Evolutionary conservation across 2,113 vertebrate species (phyloP).

Genomic region (Cnemophilus loriae): DNA sequence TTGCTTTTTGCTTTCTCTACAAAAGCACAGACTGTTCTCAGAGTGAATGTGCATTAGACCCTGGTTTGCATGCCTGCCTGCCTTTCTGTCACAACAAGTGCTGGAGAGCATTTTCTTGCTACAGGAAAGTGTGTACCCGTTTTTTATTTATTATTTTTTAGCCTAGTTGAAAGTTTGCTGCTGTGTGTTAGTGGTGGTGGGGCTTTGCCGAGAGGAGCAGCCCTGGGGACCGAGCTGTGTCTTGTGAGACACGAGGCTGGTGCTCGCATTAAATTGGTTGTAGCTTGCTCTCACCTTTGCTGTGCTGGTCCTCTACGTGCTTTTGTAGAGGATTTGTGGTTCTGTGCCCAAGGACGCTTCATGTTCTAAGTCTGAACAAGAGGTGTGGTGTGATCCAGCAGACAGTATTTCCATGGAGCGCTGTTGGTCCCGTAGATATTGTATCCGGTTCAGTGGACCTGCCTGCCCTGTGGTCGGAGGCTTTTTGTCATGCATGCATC

Average conservation of each 20-base stretch:
- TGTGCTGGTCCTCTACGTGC: not conserved
- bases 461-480: not conserved
- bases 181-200: not conserved
- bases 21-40: not conserved
- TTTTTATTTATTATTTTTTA: not conserved
- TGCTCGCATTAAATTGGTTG: not conserved
- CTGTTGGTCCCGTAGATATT: not conserved
- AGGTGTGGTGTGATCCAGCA: not conserved
- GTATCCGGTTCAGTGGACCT: conserved; percentile 8
- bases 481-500: conserved; percentile 13
- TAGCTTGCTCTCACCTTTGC: not conserved
- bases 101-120: not conserved
- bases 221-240: not conserved
- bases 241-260: rapidly evolving
- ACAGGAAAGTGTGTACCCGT: not conserved
- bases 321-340: not conserved
- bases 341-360: not conserved
- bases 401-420: not conserved
- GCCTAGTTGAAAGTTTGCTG: not conserved
- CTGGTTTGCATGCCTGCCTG: not conserved
- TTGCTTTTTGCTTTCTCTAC: not conserved
- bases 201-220: not conserved
- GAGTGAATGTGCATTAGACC: not conserved
- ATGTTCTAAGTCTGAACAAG: not conserved
- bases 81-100: not conserved